A percentile compares a stretch with the other conserved stretches of the same genome.
These are phyloP conservation scores for Peucedramus taeniatus DNA, from an alignment of 2,113 vertebrate genomes.

Conservation along the genomic window DNA sequence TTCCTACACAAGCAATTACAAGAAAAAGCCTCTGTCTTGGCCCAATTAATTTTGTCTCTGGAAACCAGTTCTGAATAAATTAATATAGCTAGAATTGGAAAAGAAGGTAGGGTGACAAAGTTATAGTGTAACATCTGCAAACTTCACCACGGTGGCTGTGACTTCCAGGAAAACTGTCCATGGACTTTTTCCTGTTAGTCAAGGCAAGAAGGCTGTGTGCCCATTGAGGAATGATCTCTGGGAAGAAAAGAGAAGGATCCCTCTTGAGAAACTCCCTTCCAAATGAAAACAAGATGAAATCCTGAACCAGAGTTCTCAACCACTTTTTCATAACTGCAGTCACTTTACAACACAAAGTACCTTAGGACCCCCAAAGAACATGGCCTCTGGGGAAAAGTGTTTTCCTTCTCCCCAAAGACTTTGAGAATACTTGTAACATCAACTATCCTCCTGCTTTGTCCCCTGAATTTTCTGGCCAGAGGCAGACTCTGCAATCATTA, in stretches of 20 bases:
- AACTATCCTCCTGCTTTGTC: background rate
- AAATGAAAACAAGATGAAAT: background rate
- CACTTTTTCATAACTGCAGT: background rate
- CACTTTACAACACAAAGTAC: background rate
- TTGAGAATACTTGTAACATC: background rate
- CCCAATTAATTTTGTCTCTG: slow-evolving; percentile 60
- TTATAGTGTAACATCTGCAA: background rate
- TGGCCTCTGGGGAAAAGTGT: background rate
- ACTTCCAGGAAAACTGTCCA: background rate
- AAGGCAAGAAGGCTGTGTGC: background rate
- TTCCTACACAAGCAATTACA: slow-evolving; percentile 56
- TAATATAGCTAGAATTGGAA: slow-evolving; percentile 24
- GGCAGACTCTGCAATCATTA: background rate
- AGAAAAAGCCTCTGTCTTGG: slow-evolving; percentile 39
- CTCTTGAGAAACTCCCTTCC: background rate
- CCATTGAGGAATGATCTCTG: background rate
- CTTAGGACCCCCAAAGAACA: background rate
- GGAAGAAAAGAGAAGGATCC: background rate
- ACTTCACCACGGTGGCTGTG: background rate
- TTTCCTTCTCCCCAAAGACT: background rate
- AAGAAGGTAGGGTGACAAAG: background rate
- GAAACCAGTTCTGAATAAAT: slow-evolving; percentile 53
- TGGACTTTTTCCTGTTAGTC: background rate
- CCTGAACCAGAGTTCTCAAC: background rate
- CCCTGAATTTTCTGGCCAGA: background rate